phyloP scores from a whole-genome alignment of 2,113 vertebrate species.

The Serinus canaria region DNA sequence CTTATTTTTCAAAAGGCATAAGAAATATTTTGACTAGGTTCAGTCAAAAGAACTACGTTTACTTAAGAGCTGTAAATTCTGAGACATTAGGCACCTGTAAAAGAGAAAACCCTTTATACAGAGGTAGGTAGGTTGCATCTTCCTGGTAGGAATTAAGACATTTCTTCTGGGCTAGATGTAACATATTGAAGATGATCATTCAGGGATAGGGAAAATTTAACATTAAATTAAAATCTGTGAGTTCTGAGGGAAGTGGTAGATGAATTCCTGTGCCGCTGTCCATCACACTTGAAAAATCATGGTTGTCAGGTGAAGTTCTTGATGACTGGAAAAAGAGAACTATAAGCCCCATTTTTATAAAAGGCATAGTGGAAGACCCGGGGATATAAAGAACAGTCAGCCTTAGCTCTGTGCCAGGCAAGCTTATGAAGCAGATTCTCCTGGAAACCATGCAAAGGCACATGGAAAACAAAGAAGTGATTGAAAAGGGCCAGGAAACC shows the following conservation, averaged over 20 bases:
- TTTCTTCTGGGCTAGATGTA: background rate
- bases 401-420: background rate
- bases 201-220: background rate
- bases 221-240: background rate
- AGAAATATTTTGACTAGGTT: background rate
- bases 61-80: background rate
- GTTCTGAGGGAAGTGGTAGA: background rate
- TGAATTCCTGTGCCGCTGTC: accelerated
- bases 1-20: background rate
- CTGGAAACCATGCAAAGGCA: background rate
- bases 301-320: background rate
- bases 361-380: background rate
- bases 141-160: background rate
- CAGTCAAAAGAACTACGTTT: background rate
- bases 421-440: background rate
- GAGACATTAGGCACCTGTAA: background rate
- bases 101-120: background rate
- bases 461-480: background rate
- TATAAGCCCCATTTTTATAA: background rate
- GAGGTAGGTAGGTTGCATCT: background rate
- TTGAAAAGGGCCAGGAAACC: background rate
- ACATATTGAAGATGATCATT: background rate
- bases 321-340: background rate
- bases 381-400: background rate
- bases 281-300: background rate